Evolutionary conservation across 2,888 invertebrate genomes (phyloP).

Genomic region (Lottia gigantea): DNA sequence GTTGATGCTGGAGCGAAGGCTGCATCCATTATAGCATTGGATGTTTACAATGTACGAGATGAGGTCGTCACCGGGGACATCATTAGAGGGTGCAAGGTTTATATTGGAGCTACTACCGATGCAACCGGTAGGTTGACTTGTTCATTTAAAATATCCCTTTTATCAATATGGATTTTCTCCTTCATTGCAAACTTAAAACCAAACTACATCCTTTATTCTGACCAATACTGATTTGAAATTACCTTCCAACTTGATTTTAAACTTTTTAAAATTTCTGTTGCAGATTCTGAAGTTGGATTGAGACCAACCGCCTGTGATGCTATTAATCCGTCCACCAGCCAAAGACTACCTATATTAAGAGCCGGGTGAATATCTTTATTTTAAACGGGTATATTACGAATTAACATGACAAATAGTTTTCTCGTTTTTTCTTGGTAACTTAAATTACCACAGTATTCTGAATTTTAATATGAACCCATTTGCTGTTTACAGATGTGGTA

Average conservation of each 20-base stretch:
- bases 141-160: too few relatives aligned
- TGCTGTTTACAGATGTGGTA: neutral
- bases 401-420: too few relatives aligned
- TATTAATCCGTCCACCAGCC: neutral
- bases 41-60: constrained; percentile 1
- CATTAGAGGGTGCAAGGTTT: neutral
- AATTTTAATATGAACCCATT: neutral
- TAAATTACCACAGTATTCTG: neutral
- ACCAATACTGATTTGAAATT: too few relatives aligned
- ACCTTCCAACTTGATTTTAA: too few relatives aligned
- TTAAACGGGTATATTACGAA: too few relatives aligned
- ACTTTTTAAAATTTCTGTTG: neutral
- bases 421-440: too few relatives aligned
- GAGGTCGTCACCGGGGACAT: neutral
- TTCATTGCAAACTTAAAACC: too few relatives aligned
- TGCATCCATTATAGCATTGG: neutral
- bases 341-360: neutral
- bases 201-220: too few relatives aligned
- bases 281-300: neutral
- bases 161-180: too few relatives aligned
- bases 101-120: neutral
- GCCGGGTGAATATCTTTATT: neutral
- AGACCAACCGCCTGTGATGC: neutral
- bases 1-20: neutral
- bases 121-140: neutral